Evolutionary conservation across 2,888 invertebrate genomes (phyloP), one percentile per base, ranked within the genome.

Genomic region (Noctua comes): DNA sequence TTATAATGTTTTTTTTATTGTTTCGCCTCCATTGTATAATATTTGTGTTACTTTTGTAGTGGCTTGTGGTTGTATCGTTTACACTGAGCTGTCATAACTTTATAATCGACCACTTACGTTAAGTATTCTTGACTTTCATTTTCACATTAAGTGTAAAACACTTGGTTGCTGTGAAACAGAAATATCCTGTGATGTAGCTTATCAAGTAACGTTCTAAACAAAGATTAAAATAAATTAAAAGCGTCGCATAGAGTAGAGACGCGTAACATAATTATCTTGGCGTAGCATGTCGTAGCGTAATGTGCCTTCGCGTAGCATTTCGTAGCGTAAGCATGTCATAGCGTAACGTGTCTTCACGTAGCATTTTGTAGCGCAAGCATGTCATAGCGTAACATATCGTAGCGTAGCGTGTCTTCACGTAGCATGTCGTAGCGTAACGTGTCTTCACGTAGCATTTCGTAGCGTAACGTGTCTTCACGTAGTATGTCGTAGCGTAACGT

Each of bases 1-100:
- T 88, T 93, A 91, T 95, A 94, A 95, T 94, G 18, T 88, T 90
- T 90, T 48, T 48, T 91, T 91, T 91, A 94, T 94, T 93, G 93
- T 94, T 89, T 88, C 74, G 85, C 82, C 36, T 83, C 46, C 78
- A 79, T 87, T 89, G 87, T 87, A 88, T 89, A 89, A 89, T 87
- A 89, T 89, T 87, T 85, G 87, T 89, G 84, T 87, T 87, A 87
- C 82, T 89, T 82, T 79, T 83, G 69, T 74, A 87, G 77, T 48
- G 76, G 69, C 40, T 70, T 72, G 68, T 68, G 27, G 51, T 79
- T 48, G 71, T 70, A 64, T 71, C 68, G 71, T 72, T 76, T 73
- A 79, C 75, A 59, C 16, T 70, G n/a, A 66, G 57, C 65, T 79
- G 74, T 72, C 73, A 76, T 65, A 57, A 80, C 77, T 79, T 77